phyloP scores from a whole-genome alignment of 2,797 vertebrate genomes.

The Lepus townsendii region DNA sequence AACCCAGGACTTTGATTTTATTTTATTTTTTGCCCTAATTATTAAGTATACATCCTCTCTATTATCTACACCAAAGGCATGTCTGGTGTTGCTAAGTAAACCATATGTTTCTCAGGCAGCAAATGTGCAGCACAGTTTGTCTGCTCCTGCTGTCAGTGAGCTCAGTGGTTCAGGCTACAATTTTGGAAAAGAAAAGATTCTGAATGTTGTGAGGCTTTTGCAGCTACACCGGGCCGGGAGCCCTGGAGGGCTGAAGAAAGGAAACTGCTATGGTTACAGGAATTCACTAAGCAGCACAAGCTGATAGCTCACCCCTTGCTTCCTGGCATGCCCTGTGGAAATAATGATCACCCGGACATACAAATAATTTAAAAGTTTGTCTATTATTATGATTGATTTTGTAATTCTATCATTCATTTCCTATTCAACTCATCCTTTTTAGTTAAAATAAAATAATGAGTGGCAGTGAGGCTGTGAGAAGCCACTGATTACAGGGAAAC shows the following conservation, averaged over 20 bases:
- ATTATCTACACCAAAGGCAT: constrained; percentile 33
- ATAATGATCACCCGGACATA: background rate
- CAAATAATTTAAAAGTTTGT: constrained; percentile 22
- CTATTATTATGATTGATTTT: constrained; percentile 16
- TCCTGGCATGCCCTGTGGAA: background rate
- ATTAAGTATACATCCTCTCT: constrained; percentile 4
- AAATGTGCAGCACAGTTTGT: constrained; percentile 1
- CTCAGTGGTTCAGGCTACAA: background rate
- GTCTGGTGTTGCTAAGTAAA: constrained; percentile 8
- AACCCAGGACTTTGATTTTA: background rate
- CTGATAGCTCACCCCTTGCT: background rate
- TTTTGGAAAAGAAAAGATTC: constrained; percentile 33
- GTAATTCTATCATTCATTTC: constrained; percentile 31
- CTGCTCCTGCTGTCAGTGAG: constrained; percentile 11
- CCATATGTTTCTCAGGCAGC: constrained; percentile 54
- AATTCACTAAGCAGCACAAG: background rate
- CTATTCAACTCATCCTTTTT: constrained; percentile 66
- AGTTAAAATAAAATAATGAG: constrained; percentile 61
- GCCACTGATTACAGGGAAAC: constrained; percentile 83
- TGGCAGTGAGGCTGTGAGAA: constrained; percentile 55
- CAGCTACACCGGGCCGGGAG: background rate
- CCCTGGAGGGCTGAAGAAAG: background rate
- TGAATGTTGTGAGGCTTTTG: background rate
- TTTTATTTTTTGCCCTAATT: constrained; percentile 30
- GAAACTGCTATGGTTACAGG: background rate